Conservation (phyloP, 2,113 vertebrate species). For the Microcebus tavaratra region DNA sequence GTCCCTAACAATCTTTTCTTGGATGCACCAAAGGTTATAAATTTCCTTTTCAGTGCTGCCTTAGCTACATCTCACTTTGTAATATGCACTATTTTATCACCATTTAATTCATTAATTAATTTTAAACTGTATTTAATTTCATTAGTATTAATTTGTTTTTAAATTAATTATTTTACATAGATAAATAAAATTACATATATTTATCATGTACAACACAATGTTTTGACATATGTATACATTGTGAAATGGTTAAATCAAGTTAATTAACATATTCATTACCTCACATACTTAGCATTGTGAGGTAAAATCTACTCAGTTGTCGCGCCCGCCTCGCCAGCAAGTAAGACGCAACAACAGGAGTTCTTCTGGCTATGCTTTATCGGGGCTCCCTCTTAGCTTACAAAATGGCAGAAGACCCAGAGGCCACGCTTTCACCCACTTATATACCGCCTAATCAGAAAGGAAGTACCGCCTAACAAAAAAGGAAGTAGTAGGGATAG, state of each 20-base stretch:
- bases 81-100: background rate
- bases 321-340: too few relatives aligned
- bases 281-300: background rate
- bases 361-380: too few relatives aligned
- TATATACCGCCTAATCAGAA: too few relatives aligned
- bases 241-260: background rate
- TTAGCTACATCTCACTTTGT: background rate
- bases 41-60: background rate
- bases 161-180: background rate
- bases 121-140: background rate
- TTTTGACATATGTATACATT: background rate
- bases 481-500: too few relatives aligned
- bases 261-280: background rate
- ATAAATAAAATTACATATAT: background rate
- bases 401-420: too few relatives aligned
- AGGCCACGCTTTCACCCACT: too few relatives aligned
- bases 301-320: background rate
- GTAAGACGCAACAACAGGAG: too few relatives aligned
- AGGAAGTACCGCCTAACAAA: too few relatives aligned
- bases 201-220: background rate
- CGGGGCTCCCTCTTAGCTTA: too few relatives aligned
- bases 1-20: background rate
- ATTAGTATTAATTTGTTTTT: background rate
- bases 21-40: background rate
- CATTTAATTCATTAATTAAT: background rate